Percentiles rank a stretch among this genome's conserved stretches.
These are phyloP conservation scores for Chlorocebus sabaeus DNA, from an alignment of 2,113 vertebrate species.

Conservation along the genomic window DNA sequence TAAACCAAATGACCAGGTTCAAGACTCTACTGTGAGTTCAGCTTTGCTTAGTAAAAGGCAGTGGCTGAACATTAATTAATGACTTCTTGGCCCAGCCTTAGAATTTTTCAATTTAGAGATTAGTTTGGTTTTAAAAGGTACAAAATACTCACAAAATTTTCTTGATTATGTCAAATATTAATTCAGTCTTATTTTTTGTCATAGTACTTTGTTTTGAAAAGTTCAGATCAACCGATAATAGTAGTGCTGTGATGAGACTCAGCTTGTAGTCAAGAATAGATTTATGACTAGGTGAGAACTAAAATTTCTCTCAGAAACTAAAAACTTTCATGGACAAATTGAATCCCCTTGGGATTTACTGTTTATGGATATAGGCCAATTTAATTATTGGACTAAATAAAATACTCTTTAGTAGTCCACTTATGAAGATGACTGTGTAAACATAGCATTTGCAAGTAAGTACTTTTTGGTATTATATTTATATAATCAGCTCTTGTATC, in stretches of 20 bases:
- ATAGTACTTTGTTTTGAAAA: slow-evolving; percentile 3
- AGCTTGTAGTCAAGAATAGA: neutral
- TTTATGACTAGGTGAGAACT: neutral
- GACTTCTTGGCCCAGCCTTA: neutral
- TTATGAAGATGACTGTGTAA: neutral
- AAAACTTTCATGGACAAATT: neutral
- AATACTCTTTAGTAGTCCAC: neutral
- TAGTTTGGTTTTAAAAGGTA: slow-evolving; percentile 18
- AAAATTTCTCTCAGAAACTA: slow-evolving; percentile 14
- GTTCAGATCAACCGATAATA: slow-evolving; percentile 1
- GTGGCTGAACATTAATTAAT: neutral
- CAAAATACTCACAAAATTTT: neutral
- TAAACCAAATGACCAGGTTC: neutral
- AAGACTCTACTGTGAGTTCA: neutral
- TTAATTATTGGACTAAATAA: slow-evolving; percentile 34
- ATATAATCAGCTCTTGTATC: neutral
- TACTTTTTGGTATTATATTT: slow-evolving; percentile 16
- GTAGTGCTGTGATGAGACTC: neutral
- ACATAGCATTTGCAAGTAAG: slow-evolving; percentile 19
- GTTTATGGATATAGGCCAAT: neutral
- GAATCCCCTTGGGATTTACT: neutral
- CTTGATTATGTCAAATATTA: slow-evolving; percentile 17
- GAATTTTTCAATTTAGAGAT: slow-evolving; percentile 13
- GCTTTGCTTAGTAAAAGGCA: neutral
- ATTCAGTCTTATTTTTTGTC: neutral